Evolutionary conservation across 1,140 invertebrate species (phyloP).

Genomic region (Mycetomoellerius zeteki): DNA sequence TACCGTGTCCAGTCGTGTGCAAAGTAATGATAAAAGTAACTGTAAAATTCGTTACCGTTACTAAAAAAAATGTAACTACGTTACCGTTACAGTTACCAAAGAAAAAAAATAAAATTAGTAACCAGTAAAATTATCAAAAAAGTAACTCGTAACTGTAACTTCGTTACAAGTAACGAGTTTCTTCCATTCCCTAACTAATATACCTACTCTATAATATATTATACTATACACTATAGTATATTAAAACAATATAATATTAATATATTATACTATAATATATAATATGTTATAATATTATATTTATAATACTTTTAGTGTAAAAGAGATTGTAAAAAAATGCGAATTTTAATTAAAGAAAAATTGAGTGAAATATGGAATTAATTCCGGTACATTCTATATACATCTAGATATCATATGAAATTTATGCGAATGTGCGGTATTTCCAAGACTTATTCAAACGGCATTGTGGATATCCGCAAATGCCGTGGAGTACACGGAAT

Average conservation of each 20-base stretch:
- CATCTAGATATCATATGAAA: conserved; percentile 1
- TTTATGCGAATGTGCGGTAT: conserved; percentile 23
- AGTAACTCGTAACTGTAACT: too few relatives aligned
- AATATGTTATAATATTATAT: not conserved
- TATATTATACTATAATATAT: not conserved
- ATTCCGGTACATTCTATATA: not conserved
- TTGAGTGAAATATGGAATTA: not conserved
- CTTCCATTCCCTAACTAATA: too few relatives aligned
- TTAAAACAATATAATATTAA: not conserved
- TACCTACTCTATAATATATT: too few relatives aligned
- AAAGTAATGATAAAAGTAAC: too few relatives aligned
- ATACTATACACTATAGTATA: too few relatives aligned
- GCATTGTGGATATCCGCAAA: conserved; percentile 27
- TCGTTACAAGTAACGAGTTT: too few relatives aligned
- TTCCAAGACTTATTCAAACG: conserved; percentile 29
- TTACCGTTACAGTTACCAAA: too few relatives aligned
- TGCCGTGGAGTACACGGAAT: conserved; percentile 31
- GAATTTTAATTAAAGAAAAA: conserved; percentile 1
- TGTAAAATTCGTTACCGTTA: too few relatives aligned
- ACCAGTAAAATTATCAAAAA: too few relatives aligned
- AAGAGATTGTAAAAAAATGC: conserved; percentile 12
- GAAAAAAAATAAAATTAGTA: too few relatives aligned
- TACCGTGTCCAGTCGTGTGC: too few relatives aligned
- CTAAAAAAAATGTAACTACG: too few relatives aligned
- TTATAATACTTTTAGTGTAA: not conserved